Base-by-base conservation (phyloP, 2,888 invertebrate genomes). In the Aplocera efformata region DNA sequence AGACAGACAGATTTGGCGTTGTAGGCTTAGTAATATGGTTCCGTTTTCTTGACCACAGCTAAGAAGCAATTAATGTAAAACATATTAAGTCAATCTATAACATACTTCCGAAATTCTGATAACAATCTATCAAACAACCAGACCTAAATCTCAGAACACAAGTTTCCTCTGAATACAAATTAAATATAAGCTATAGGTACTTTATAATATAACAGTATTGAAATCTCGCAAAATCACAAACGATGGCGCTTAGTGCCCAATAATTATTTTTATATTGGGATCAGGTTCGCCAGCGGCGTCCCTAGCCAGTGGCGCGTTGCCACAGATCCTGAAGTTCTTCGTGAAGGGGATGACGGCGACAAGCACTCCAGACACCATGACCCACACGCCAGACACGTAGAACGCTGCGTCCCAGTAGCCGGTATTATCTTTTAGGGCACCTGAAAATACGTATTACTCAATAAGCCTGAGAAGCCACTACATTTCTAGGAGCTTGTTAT, bases 331-430 rank as follows among this genome's bases (percentile, higher is more conserved):
- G 56, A 91, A 89, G 65, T 93, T 93, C 59, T 88, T 90, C 4
- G 93, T 92, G 60, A 82, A 90, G 0, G 93, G 92, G 52, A 93
- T 92, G 1, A 92, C 77, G 0, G 89, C 90, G 7, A 94, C 90
- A 0, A 94, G 74, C 0, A 93, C 54, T 20, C 96, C 97, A 17
- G 96, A 93, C 10, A 96, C 75, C 9, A 94, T 90, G 36, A 96
- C 95, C 91, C 95, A 96, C 29, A 93, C 80, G 8, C 96, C 96
- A 22, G 95, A 93, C 52, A 94, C 90, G 72, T 93, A 93, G 78
- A 96, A 96, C 0, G 95, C 92, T 46, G 93, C 89, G 55, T 94
- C 93, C 93, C 96, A 96, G 22, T 88, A 79, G 1, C 90, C 88
- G 1, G 94, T 94, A 10, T 90, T 66, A 66, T 95, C 94, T 67